Base-by-base conservation (phyloP, 35 echinoderm and acorn worm species). In the Diadema setosum region DNA sequence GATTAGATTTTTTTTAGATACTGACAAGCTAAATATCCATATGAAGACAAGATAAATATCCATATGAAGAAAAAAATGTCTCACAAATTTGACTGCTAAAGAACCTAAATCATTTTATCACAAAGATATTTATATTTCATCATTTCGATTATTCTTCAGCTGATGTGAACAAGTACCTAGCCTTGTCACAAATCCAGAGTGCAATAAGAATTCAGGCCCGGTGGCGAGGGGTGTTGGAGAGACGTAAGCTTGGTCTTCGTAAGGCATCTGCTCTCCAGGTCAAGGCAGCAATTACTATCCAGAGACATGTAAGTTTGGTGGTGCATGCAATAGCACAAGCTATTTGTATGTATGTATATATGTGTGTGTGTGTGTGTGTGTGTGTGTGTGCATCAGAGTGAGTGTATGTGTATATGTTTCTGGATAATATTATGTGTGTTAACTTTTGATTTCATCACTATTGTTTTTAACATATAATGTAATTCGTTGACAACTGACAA, bases 221-320 rank as follows among this genome's bases (percentile, higher is more conserved):
- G 1, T 98, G 96, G 96, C 81, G 89, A 59, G 96, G 96, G 3
- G 82, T 92, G 8, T 67, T 91, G 15, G 96, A 94, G 70, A 91
- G 96, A 83, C 74, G 88, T 39, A 94, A 92, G 44, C 78, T 94
- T 5, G 91, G 96, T 31, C 81, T 98, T 8, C 85, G 92, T 20
- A 94, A 94, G 70, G 96, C 96, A 4, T 89, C 96, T 20, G 96
- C 96, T 9, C 37, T 85, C 43, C 96, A 98, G 69, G 96, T 98
- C 18, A 91, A 86, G 32, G 96, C 96, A 50, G 96, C 96, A 21
- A 98, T 98, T 25, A 65, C 83, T 12, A 98, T 98, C 16, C 96
- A 98, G 45, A 92, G 92, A 98, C 65, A 81, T 88, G 96, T 98
- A 70, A 67, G 63, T 34, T 55, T 12, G 49, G 14, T 55, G 49